Percentiles rank a stretch among this genome's conserved stretches.
These are phyloP conservation scores for Plemyria rubiginata DNA, from an alignment of 2,888 invertebrate species.

Conservation along the genomic window DNA sequence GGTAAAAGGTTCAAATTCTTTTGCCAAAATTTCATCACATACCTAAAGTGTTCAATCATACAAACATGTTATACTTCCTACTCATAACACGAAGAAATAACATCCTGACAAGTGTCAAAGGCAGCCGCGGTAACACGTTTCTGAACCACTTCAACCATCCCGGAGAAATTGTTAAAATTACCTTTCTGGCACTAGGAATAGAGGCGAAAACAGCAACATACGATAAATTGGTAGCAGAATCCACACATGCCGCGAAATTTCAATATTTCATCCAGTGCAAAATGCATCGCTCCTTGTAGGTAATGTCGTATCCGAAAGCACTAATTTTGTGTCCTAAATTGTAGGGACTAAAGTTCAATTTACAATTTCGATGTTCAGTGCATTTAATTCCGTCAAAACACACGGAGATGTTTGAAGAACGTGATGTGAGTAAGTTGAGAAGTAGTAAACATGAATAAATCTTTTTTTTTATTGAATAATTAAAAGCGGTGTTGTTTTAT, in stretches of 20 bases:
- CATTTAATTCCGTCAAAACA: slow-evolving; percentile 8
- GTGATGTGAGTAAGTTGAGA: slow-evolving; percentile 3
- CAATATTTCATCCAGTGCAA: slow-evolving; percentile 63
- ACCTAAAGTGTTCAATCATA: slow-evolving; percentile 24
- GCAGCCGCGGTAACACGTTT: slow-evolving; percentile 53
- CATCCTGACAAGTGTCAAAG: slow-evolving; percentile 65
- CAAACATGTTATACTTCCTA: slow-evolving; percentile 43
- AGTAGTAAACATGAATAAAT: too few relatives aligned
- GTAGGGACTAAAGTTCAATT: slow-evolving; percentile 2
- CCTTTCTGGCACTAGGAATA: slow-evolving; percentile 35
- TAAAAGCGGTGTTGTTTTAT: too few relatives aligned
- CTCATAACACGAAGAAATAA: slow-evolving; percentile 55
- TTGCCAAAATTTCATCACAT: slow-evolving; percentile 26
- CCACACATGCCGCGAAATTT: slow-evolving; percentile 59
- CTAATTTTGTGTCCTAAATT: slow-evolving; percentile 8
- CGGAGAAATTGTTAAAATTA: slow-evolving; percentile 34
- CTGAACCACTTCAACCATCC: slow-evolving; percentile 36
- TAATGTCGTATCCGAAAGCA: slow-evolving; percentile 9
- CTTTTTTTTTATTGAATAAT: background rate
- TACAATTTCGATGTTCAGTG: background rate
- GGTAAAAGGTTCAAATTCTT: slow-evolving; percentile 26
- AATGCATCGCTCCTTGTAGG: slow-evolving; percentile 55
- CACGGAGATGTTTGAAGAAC: background rate
- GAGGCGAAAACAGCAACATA: slow-evolving; percentile 21
- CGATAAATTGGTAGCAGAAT: slow-evolving; percentile 39